Conservation (phyloP, 2,888 invertebrate species). For the Tricholauxania praeusta region DNA sequence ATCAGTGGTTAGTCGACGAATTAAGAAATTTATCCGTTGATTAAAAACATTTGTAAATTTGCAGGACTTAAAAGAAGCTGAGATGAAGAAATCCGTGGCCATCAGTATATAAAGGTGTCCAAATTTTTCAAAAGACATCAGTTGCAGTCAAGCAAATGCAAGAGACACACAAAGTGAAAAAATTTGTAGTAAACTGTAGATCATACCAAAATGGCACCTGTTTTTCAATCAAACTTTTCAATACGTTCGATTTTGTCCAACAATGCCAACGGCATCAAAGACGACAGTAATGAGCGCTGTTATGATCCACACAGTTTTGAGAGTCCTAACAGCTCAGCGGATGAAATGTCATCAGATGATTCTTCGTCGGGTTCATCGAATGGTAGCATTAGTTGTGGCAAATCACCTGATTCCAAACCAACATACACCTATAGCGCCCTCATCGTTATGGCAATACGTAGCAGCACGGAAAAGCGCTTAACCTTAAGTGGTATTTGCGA, state of each 20-base stretch:
- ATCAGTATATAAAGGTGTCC: slow-evolving; percentile 15
- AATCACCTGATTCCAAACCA: slow-evolving; percentile 74
- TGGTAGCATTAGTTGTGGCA: slow-evolving; percentile 27
- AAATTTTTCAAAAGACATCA: slow-evolving; percentile 36
- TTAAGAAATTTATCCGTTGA: slow-evolving; percentile 37
- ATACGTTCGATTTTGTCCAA: slow-evolving; percentile 54
- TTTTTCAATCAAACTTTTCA: slow-evolving; percentile 58
- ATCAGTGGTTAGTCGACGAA: slow-evolving; percentile 21
- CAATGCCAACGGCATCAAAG: slow-evolving; percentile 24
- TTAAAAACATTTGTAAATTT: slow-evolving; percentile 42
- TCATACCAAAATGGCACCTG: slow-evolving; percentile 59
- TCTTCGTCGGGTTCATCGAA: slow-evolving; percentile 17
- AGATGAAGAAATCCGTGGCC: background rate
- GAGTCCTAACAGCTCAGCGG: slow-evolving; percentile 31
- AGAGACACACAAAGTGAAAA: slow-evolving; percentile 18
- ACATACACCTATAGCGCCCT: slow-evolving; percentile 97
- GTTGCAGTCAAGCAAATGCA: slow-evolving; percentile 33
- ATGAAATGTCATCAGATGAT: background rate
- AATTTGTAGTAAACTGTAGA: background rate
- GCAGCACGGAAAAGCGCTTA: slow-evolving; percentile 89
- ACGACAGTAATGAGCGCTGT: slow-evolving; percentile 22
- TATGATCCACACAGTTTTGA: background rate
- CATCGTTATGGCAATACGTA: slow-evolving; percentile 98
- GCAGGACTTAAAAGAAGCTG: slow-evolving; percentile 17
- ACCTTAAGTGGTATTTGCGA: slow-evolving; percentile 96